A percentile compares a stretch with the other conserved stretches of the same genome.
Conservation (phyloP, 2,888 invertebrate species). For the Baronia brevicornis region DNA sequence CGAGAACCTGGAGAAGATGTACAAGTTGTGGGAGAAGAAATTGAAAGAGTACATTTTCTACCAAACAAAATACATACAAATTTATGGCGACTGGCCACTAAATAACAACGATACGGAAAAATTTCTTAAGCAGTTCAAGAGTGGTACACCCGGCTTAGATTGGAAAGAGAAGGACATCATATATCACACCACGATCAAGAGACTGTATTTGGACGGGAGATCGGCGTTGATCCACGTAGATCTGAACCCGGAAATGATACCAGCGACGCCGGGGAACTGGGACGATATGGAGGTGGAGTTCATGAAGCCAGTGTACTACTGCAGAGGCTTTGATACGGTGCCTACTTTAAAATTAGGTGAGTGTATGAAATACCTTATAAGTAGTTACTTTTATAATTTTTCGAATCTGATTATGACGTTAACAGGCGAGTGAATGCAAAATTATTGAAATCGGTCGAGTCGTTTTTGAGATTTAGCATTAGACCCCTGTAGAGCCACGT, state of each 20-base stretch:
- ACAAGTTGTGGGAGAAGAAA: constrained; percentile 37
- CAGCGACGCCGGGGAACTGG: constrained; percentile 47
- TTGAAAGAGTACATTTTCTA: constrained; percentile 49
- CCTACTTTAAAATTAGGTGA: constrained; percentile 40
- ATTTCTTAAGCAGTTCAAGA: constrained; percentile 30
- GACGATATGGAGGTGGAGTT: constrained; percentile 28
- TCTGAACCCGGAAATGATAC: constrained; percentile 38
- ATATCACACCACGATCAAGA: constrained; percentile 37
- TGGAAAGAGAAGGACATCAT: constrained; percentile 31
- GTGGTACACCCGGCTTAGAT: constrained; percentile 23
- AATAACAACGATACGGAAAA: constrained; percentile 25
- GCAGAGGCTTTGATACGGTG: constrained; percentile 30
- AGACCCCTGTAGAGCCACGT: too few relatives aligned
- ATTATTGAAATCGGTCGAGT: too few relatives aligned
- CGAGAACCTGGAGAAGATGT: constrained; percentile 22
- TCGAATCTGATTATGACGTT: too few relatives aligned
- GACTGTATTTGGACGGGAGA: constrained; percentile 42
- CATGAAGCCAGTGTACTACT: constrained; percentile 34
- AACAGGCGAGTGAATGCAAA: constrained; percentile 2
- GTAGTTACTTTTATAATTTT: too few relatives aligned
- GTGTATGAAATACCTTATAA: constrained; percentile 17
- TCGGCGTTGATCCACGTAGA: constrained; percentile 45
- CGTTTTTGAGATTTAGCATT: constrained; percentile 3
- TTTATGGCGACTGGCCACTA: constrained; percentile 22
- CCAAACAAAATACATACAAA: constrained; percentile 39